These are phyloP conservation scores for Mustelus asterias DNA, from an alignment of 2,113 vertebrate genomes.

Conservation along the genomic window DNA sequence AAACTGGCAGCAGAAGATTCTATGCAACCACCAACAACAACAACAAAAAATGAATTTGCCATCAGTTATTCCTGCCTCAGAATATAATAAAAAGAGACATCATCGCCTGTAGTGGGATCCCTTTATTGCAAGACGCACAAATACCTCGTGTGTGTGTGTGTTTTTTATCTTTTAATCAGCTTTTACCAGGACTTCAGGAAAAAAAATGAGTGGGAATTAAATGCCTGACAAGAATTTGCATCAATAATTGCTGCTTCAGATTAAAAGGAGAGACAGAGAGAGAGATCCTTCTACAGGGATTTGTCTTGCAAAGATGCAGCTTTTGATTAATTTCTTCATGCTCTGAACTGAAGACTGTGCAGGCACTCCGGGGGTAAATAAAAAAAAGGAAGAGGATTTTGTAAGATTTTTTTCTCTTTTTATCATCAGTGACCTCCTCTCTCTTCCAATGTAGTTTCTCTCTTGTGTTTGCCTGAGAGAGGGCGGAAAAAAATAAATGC, in stretches of 20 bases:
- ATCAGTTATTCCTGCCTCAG: conserved; percentile 31
- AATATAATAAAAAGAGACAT: conserved; percentile 35
- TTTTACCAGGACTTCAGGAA: conserved; percentile 28
- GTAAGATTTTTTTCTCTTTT: background rate
- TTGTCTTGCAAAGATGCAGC: conserved; percentile 16
- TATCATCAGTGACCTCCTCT: background rate
- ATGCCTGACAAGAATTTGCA: conserved; percentile 24
- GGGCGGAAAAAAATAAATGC: background rate
- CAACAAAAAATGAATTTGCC: background rate
- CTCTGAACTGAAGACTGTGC: background rate
- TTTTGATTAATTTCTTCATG: conserved; percentile 13
- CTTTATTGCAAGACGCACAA: conserved; percentile 24
- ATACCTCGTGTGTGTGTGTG: background rate
- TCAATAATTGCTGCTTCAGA: conserved; percentile 30
- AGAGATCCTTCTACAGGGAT: conserved; percentile 8
- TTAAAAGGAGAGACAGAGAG: background rate
- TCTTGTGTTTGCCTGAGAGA: conserved; percentile 12
- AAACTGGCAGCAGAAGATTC: background rate
- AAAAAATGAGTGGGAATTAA: conserved; percentile 30
- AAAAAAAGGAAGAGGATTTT: background rate
- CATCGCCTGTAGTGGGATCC: conserved; percentile 24
- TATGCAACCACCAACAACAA: background rate
- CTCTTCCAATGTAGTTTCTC: background rate
- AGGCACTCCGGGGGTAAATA: background rate
- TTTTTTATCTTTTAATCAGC: background rate